Evolutionary conservation across 2,797 vertebrate genomes (phyloP), one percentile per base, ranked within the genome.

Genomic region (Melanotaenia trifasciata): DNA sequence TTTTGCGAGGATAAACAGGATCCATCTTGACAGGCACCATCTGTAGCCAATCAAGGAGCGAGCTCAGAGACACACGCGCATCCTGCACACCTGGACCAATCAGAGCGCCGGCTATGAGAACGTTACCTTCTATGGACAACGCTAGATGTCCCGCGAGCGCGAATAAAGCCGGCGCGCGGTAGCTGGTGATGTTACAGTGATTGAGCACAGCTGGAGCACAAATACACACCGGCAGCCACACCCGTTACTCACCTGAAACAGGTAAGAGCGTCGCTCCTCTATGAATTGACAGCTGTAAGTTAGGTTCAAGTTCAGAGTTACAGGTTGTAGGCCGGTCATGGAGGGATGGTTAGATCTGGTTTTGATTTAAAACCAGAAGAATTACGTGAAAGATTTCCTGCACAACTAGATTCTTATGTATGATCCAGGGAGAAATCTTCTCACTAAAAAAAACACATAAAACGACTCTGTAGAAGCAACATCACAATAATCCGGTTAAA

Each of bases 31-130:
- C 26, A 26, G 26, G 26, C 26, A 26, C 26, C 26, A 26, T 26
- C 26, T 26, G 26, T 26, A 26, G 38, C 84, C 79, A 83, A 84
- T 81, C 72, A 68, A 22, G 8, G 8, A 26, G 26, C 13, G 20
- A 53, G 28, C 40, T 64, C 53, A 51, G 62, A 12, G 53, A 1
- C 11, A 18, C 51, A 61, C 30, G 43, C 0, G 2, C 45, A 2
- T 28, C 33, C 33, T 13, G 67, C 67, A 72, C 86, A 83, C 75
- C 58, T 69, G 58, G 45, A 60, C 67, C 67, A 69, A 69, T 69
- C 67, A 53, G 3, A 26, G 32, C 24, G 18, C 45, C 12, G 47
- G 58, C 57, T 69, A 32, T 22, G 43, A 30, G 67, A 69, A 69
- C 58, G 16, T 60, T 69, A 16, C 67, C 67, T 69, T 69, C 51